Percentiles rank a stretch among this genome's conserved stretches.
Evolutionary conservation across 2,113 vertebrate genomes (phyloP).

Genomic region (Xiphophorus maculatus): DNA sequence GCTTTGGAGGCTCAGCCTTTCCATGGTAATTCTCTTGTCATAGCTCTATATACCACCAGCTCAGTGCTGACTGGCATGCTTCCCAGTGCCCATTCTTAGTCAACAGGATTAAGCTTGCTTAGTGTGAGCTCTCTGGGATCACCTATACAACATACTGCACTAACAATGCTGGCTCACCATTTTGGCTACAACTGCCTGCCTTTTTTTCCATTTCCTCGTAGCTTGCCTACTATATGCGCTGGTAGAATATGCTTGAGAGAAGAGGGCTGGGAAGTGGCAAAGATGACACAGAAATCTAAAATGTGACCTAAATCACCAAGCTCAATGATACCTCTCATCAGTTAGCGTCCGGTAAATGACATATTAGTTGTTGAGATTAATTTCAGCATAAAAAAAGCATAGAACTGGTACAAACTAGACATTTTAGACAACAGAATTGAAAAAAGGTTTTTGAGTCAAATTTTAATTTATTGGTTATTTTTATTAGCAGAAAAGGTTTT

Average conservation of each 20-base stretch:
- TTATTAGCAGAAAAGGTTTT: no score
- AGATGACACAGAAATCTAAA: conserved; percentile 63
- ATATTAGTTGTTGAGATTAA: conserved; percentile 16
- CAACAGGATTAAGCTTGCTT: conserved; percentile 76
- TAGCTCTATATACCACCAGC: conserved; percentile 66
- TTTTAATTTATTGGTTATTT: no score
- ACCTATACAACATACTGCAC: conserved; percentile 71
- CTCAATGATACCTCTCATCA: conserved; percentile 52
- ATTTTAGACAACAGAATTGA: no score
- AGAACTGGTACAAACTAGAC: no score
- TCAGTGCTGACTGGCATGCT: conserved; percentile 74
- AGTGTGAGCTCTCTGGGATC: conserved; percentile 64
- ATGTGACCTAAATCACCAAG: conserved; percentile 71
- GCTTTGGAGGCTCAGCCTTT: conserved; percentile 67
- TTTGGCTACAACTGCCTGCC: conserved; percentile 67
- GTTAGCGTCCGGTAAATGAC: conserved; percentile 40
- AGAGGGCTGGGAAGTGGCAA: conserved; percentile 60
- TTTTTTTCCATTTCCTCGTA: conserved; percentile 19
- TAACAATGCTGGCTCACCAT: conserved; percentile 75
- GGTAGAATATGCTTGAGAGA: conserved; percentile 43
- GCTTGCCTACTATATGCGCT: conserved; percentile 33
- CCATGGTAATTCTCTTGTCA: conserved; percentile 74
- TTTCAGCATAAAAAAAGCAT: background rate
- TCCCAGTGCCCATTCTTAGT: conserved; percentile 80
- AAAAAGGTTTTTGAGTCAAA: no score